A percentile compares a stretch with the other conserved stretches of the same genome.
Conservation (phyloP, 2,888 invertebrate species). For the Spicauda simplicius region DNA sequence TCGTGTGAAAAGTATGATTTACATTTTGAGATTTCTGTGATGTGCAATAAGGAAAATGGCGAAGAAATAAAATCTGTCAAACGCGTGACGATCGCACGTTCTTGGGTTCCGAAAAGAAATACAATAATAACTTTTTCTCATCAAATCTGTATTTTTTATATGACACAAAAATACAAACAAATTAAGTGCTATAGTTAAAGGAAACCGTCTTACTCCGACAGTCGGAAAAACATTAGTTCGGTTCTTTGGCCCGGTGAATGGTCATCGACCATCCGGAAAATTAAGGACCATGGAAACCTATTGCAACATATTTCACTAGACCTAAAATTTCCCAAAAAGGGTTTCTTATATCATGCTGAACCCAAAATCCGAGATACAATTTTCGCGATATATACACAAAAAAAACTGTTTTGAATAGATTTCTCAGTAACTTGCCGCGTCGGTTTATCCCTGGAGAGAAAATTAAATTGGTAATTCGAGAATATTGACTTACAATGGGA, state of each 20-base stretch:
- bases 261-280: too few relatives aligned
- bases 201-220: too few relatives aligned
- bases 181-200: too few relatives aligned
- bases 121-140: not conserved
- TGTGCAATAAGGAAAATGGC: constrained; percentile 6
- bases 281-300: too few relatives aligned
- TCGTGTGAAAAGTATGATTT: constrained; percentile 1
- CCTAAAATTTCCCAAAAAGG: not conserved
- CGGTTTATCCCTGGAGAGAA: constrained; percentile 26
- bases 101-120: not conserved
- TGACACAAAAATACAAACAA: too few relatives aligned
- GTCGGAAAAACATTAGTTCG: too few relatives aligned
- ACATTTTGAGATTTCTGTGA: not conserved
- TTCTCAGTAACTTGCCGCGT: constrained; percentile 20
- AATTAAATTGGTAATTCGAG: constrained; percentile 41
- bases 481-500: constrained; percentile 36
- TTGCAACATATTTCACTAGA: too few relatives aligned
- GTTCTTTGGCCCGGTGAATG: too few relatives aligned
- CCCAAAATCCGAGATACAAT: not conserved
- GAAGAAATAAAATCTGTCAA: not conserved
- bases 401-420: constrained; percentile 25
- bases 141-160: too few relatives aligned
- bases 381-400: constrained; percentile 4
- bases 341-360: not conserved
- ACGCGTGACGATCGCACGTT: not conserved